A percentile compares a stretch with the other conserved stretches of the same genome.
phyloP scores from a whole-genome alignment of 1,140 invertebrate species.

The Trachelipus rathkii region DNA sequence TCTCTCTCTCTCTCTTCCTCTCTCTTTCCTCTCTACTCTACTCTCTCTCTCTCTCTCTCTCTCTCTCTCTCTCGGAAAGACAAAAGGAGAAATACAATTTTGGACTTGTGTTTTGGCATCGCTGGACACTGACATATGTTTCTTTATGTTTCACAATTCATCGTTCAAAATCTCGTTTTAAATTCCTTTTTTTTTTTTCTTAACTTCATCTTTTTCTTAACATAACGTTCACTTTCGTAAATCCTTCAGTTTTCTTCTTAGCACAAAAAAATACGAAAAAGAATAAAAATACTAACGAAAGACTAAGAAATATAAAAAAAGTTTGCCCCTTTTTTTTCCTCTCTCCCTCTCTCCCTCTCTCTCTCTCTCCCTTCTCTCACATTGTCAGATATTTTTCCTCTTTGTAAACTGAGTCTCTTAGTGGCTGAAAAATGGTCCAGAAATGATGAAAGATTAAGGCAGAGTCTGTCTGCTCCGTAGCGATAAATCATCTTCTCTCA shows the following conservation, averaged over 20 bases:
- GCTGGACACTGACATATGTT: slow-evolving; percentile 7
- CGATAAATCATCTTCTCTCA: slow-evolving; percentile 3
- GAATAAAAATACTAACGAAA: no score
- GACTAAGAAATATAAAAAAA: no score
- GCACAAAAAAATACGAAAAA: not conserved
- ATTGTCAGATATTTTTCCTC: not conserved
- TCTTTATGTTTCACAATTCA: not conserved
- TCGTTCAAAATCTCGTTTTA: no score
- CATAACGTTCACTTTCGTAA: not conserved
- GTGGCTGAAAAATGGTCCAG: slow-evolving; percentile 7
- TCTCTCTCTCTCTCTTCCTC: no score
- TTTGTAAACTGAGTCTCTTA: slow-evolving; percentile 8
- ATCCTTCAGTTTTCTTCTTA: not conserved
- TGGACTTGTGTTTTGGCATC: slow-evolving; percentile 7
- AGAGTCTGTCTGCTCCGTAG: not conserved
- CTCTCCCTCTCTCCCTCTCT: no score
- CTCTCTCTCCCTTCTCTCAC: not conserved
- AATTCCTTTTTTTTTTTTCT: no score
- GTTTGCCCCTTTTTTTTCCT: no score
- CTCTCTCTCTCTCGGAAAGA: no score
- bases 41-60: no score
- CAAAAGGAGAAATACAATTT: not conserved
- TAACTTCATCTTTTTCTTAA: not conserved
- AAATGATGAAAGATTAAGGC: slow-evolving; percentile 10
- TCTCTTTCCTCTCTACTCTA: no score